These are phyloP conservation scores for Autographa pulchrina DNA, from an alignment of 2,888 invertebrate genomes.

Conservation along the genomic window DNA sequence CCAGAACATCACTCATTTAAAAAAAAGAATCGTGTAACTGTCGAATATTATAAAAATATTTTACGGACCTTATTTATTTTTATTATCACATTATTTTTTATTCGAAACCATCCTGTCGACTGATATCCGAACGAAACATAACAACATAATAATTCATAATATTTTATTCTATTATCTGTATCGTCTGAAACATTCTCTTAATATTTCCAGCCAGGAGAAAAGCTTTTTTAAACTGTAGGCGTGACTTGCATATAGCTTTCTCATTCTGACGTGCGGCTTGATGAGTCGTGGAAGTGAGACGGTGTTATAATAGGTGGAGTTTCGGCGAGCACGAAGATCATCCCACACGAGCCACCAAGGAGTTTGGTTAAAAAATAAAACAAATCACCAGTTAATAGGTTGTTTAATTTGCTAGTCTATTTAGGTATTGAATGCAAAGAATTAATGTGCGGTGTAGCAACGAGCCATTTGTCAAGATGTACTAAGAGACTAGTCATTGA, in stretches of 20 bases:
- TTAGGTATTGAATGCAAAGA: constrained; percentile 61
- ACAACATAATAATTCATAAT: constrained; percentile 64
- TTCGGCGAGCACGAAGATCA: constrained; percentile 59
- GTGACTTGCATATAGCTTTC: constrained; percentile 47
- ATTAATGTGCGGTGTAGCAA: constrained; percentile 52
- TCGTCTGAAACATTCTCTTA: constrained; percentile 39
- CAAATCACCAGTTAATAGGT: constrained; percentile 73
- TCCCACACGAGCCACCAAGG: constrained; percentile 70
- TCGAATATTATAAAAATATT: constrained; percentile 48
- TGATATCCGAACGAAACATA: constrained; percentile 60
- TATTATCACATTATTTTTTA: constrained; percentile 63
- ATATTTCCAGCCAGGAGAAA: constrained; percentile 52
- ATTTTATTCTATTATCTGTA: constrained; percentile 57
- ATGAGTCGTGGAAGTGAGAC: constrained; percentile 58
- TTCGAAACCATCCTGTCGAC: constrained; percentile 59
- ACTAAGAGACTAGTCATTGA: constrained; percentile 30
- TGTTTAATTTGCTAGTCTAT: constrained; percentile 67
- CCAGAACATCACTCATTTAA: constrained; percentile 42
- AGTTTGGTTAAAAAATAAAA: constrained; percentile 71
- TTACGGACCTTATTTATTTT: constrained; percentile 58
- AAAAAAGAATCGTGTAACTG: constrained; percentile 46
- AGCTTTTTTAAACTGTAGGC: constrained; percentile 60
- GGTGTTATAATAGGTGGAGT: constrained; percentile 72
- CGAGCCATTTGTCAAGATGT: constrained; percentile 55
- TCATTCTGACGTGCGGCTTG: constrained; percentile 49